Base-by-base conservation (phyloP, 2,888 invertebrate genomes). In the Chesias legatella region DNA sequence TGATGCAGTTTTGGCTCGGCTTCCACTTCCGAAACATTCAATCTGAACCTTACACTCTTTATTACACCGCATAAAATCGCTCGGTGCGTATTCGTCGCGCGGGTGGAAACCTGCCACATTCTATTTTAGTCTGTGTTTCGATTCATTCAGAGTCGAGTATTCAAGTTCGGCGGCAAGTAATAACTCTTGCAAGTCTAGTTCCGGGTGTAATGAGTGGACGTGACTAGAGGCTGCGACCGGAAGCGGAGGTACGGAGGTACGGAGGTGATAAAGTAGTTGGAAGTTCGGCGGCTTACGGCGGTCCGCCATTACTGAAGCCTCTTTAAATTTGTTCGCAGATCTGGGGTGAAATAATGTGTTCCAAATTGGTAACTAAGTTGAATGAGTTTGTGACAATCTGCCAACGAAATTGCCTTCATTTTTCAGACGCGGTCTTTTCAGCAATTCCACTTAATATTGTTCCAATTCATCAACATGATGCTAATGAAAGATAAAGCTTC, bases 161-260 rank as follows among this genome's bases (percentile, higher is more conserved):
- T 10, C 22, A n/a, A n/a, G n/a, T 1, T 4, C 1, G 35, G 10
- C 6, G 6, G 20, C 4, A 7, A 21, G 48, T 17, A 35, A 51
- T 54, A 48, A 49, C 32, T 54, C 43, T 45, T 32, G 43, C 43
- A 35, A 43, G 36, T 39, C 43, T 44, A 44, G 47, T 29, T 44
- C 33, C 45, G 47, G 42, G 38, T 35, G 54, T 50, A 53, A 53
- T 53, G 51, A 54, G 53, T 43, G 44, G 51, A 51, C 53, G 53
- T 53, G 53, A 47, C 46, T 41, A 36, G 45, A 17, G 22, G 22
- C n/a, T 6, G 22, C 6, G 1, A 6, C 22, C 30, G 23, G 10
- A 21, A 7, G 26, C 44, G 34, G 30, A 26, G 34, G 22, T 22
- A 37, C 43, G 43, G n/a, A 28, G 36, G 38, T 27, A 44, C 34